phyloP scores from a whole-genome alignment of 2,797 vertebrate genomes.

The Thalassophryne amazonica region DNA sequence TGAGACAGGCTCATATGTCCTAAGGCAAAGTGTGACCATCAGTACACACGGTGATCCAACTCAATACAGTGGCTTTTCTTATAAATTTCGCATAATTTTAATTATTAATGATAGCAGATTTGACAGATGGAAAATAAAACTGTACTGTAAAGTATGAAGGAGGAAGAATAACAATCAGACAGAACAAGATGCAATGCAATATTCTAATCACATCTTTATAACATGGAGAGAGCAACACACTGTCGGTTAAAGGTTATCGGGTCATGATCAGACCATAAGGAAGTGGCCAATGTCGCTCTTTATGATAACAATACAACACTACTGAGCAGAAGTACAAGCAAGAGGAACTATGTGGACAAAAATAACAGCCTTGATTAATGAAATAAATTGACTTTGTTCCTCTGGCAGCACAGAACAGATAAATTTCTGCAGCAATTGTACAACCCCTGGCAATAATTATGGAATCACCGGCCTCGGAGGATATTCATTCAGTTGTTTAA shows the following conservation, averaged over 20 bases:
- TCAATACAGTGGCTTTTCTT: background rate
- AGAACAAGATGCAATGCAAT: background rate
- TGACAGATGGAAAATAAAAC: background rate
- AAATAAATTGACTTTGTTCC: constrained; percentile 4
- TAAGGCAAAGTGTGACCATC: constrained; percentile 24
- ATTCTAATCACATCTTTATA: background rate
- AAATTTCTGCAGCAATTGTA: no score
- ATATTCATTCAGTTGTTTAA: no score
- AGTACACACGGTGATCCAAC: background rate
- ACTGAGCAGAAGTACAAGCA: constrained; percentile 29
- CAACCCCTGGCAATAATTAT: no score
- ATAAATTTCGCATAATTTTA: constrained; percentile 1
- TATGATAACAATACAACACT: constrained; percentile 17
- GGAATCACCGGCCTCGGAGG: no score
- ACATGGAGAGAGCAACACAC: background rate
- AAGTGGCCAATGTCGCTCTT: background rate
- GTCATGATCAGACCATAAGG: background rate
- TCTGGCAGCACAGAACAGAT: background rate
- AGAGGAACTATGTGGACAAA: constrained; percentile 14
- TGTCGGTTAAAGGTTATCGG: background rate
- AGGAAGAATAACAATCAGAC: background rate
- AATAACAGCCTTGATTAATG: background rate
- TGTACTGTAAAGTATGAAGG: background rate
- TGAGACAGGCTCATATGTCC: constrained; percentile 56
- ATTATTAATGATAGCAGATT: background rate